Evolutionary conservation across 2,113 vertebrate genomes (phyloP).

Genomic region (Delphinus delphis): DNA sequence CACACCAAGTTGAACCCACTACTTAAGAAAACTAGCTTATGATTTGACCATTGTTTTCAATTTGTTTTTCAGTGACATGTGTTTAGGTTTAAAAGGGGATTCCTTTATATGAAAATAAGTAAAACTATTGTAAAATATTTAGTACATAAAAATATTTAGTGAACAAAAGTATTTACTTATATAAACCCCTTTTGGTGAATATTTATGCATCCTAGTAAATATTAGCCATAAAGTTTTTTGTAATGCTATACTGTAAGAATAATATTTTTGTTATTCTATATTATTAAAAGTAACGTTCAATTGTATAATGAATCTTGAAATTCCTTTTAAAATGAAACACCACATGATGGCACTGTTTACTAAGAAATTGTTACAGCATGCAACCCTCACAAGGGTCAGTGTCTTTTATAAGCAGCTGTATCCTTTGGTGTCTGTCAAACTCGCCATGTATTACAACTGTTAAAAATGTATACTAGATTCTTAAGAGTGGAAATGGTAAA

Average conservation of each 20-base stretch:
- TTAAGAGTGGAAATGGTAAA: background rate
- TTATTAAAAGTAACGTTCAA: slow-evolving; percentile 14
- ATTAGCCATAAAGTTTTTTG: background rate
- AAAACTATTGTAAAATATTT: background rate
- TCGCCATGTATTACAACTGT: background rate
- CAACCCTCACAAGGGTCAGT: rapidly evolving
- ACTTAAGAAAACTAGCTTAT: background rate
- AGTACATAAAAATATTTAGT: background rate
- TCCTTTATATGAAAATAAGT: background rate
- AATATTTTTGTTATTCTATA: background rate
- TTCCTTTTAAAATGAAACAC: slow-evolving; percentile 33
- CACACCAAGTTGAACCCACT: background rate
- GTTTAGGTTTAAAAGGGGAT: background rate
- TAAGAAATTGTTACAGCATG: background rate
- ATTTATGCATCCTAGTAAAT: background rate
- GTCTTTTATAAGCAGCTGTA: background rate
- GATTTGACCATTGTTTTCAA: background rate
- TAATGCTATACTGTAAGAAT: background rate
- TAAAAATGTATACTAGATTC: rapidly evolving
- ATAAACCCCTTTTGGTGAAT: background rate
- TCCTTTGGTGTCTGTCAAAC: background rate
- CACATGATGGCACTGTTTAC: slow-evolving; percentile 71
- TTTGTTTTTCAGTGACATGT: background rate
- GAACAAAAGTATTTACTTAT: background rate
- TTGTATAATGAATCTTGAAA: background rate